These are phyloP conservation scores for Oryzias sinensis DNA, from an alignment of 2,797 vertebrate species.

Conservation along the genomic window DNA sequence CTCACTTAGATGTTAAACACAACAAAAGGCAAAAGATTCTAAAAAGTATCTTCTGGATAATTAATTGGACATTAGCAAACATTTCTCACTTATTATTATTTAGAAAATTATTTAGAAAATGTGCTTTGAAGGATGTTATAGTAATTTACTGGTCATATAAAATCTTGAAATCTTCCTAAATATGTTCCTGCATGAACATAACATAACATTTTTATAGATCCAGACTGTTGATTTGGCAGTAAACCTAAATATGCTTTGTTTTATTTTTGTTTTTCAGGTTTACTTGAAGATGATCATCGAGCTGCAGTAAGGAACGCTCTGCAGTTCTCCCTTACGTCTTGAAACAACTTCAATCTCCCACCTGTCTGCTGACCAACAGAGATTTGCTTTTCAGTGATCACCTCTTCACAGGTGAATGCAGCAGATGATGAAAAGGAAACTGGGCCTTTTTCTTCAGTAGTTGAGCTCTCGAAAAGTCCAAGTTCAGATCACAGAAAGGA, in stretches of 20 bases:
- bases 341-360: conserved; percentile 17
- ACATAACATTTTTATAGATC: not conserved
- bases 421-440: conserved; percentile 57
- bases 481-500: conserved; percentile 19
- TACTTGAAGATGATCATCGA: conserved; percentile 63
- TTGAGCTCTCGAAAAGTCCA: conserved; percentile 24
- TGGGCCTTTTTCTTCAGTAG: conserved; percentile 27
- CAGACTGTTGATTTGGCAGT: conserved; percentile 8
- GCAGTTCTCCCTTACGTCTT: conserved; percentile 26
- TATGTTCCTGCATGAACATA: not conserved
- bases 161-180: not conserved
- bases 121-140: too few relatives aligned
- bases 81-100: not conserved
- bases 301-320: conserved; percentile 36
- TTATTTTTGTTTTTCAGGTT: conserved; percentile 71
- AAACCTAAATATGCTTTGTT: conserved; percentile 42
- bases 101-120: conserved; percentile 5
- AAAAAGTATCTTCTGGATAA: conserved; percentile 35
- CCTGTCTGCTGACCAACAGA: conserved; percentile 23
- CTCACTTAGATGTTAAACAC: conserved; percentile 58
- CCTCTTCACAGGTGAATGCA: conserved; percentile 21
- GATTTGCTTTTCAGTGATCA: conserved; percentile 26
- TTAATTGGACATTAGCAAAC: conserved; percentile 16
- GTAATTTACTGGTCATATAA: too few relatives aligned
- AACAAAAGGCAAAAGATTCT: conserved; percentile 28